phyloP scores from a whole-genome alignment of 2,888 invertebrate genomes.

The Thelaira solivaga region DNA sequence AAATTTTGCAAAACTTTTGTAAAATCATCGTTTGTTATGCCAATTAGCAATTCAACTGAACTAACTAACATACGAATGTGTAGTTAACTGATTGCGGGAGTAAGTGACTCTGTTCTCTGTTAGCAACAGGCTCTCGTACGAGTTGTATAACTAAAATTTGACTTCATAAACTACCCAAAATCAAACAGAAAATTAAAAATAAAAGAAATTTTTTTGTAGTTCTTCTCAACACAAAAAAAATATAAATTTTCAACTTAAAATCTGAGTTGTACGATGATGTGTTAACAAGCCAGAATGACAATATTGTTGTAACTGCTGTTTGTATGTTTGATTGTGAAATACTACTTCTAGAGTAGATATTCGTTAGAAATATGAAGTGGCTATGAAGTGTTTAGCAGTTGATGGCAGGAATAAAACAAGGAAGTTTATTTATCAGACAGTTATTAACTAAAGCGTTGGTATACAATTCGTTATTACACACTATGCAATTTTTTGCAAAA shows the following conservation, averaged over 20 bases:
- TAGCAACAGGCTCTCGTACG: neutral
- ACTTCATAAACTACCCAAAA: constrained; percentile 17
- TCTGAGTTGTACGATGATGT: constrained; percentile 48
- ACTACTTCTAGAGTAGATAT: constrained; percentile 40
- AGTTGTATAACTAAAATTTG: constrained; percentile 1
- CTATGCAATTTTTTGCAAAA: neutral
- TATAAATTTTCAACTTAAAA: constrained; percentile 27
- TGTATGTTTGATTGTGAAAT: neutral
- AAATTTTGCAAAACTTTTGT: constrained; percentile 65
- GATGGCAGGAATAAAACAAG: constrained; percentile 10
- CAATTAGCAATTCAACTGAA: constrained; percentile 76
- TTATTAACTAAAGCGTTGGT: constrained; percentile 49
- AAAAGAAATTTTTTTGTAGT: neutral
- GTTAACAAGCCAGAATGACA: constrained; percentile 54
- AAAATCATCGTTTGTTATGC: constrained; percentile 73
- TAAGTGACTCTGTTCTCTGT: constrained; percentile 36
- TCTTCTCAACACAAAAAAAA: neutral
- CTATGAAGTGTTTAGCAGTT: neutral
- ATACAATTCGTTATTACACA: constrained; percentile 29
- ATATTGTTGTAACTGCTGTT: constrained; percentile 35
- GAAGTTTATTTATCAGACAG: constrained; percentile 45
- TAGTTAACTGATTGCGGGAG: constrained; percentile 54
- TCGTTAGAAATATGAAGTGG: constrained; percentile 36
- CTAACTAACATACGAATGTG: constrained; percentile 53
- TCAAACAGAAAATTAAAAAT: neutral